Base-by-base conservation (phyloP, 2,888 invertebrate species). In the Lasioglossum lativentre region DNA sequence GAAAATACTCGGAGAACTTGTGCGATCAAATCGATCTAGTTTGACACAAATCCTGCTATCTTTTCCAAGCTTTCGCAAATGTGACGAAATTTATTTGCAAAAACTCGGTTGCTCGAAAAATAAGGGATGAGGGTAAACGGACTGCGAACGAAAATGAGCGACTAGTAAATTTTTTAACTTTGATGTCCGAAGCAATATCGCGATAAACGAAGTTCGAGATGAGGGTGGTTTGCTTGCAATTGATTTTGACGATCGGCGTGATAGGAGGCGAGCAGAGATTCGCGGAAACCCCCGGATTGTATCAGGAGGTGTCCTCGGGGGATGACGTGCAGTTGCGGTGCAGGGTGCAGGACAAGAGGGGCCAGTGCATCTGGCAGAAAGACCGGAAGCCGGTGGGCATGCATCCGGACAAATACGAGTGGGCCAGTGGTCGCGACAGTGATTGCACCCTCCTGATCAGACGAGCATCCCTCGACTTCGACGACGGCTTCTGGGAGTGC, bases 401-500 rank as follows among this genome's bases (percentile, higher is more conserved):
- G 95, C 98, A 98, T 95, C 96, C 97, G 63, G 97, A 98, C 89
- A 98, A 98, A 95, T 98, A 98, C 96, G 98, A 98, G 95, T 98
- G 98, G 98, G 97, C 97, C 16, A 97, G 97, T 78, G 96, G 96
- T 85, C 95, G 95, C 6, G 93, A 93, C 1, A 97, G 97, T 40
- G 98, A 98, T 95, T 98, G 98, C 95, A 98, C 98, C 82, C 96
- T 98, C 81, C 97, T 97, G 96, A 97, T 98, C 88, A 96, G 97
- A 83, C 97, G 97, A 70, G 98, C 98, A 38, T 97, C 97, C 56
- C 95, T 98, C 78, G 98, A 98, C 94, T 97, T 98, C 86, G 98
- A 98, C 93, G 98, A 98, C 92, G 98, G 98, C 0, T 96, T 97
- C 89, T 98, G 98, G 98, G 98, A 98, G 95, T 98, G 98, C 94